phyloP scores from a whole-genome alignment of 2,113 vertebrate genomes.

The Cinclus mexicanus region DNA sequence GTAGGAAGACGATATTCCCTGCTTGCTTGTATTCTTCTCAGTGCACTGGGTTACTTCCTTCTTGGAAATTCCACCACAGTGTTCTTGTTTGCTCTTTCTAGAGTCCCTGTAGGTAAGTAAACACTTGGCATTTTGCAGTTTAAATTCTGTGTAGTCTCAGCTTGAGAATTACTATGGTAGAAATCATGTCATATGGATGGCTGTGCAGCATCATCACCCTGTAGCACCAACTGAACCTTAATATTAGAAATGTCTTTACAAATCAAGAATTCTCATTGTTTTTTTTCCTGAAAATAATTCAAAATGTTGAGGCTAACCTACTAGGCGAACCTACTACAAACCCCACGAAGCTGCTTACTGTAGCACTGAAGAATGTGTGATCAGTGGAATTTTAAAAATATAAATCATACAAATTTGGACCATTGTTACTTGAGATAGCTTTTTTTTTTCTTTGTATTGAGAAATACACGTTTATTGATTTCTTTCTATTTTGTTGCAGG shows the following conservation, averaged over 20 bases:
- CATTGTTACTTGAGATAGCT: neutral
- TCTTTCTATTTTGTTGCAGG: conserved; percentile 73
- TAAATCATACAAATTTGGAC: neutral
- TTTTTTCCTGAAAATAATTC: neutral
- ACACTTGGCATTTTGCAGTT: neutral
- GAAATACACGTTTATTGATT: neutral
- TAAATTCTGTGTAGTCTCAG: neutral
- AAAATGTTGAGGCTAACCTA: neutral
- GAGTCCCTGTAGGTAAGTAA: conserved; percentile 90
- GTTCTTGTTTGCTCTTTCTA: conserved; percentile 84
- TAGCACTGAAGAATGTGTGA: neutral
- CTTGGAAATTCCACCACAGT: conserved; percentile 87
- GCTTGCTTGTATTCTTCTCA: conserved; percentile 87
- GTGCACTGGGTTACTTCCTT: conserved; percentile 87
- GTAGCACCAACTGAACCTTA: neutral
- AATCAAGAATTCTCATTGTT: neutral
- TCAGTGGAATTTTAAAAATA: neutral
- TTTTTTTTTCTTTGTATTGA: neutral
- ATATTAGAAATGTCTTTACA: neutral
- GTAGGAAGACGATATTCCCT: conserved; percentile 87
- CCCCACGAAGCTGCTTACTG: neutral
- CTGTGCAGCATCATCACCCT: neutral
- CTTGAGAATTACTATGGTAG: neutral
- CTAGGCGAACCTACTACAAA: neutral
- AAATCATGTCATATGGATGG: neutral